A percentile compares a stretch with the other conserved stretches of the same genome.
Evolutionary conservation across 2,113 vertebrate genomes (phyloP).

Genomic region (Brachyistius frenatus): DNA sequence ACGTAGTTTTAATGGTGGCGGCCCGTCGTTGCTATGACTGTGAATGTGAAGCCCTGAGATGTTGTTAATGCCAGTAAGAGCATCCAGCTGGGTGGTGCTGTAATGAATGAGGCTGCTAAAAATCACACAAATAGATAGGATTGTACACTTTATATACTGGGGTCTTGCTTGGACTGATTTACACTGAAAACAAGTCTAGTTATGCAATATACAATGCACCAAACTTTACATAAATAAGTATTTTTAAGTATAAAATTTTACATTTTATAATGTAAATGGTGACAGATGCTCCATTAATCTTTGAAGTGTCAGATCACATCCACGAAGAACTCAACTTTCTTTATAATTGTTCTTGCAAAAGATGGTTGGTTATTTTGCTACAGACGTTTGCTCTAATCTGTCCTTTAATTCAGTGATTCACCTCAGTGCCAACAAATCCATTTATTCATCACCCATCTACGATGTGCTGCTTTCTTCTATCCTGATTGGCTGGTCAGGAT

Average conservation of each 20-base stretch:
- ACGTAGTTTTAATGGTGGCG: slow-evolving; percentile 28
- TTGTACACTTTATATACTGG: neutral
- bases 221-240: neutral
- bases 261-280: neutral
- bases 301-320: slow-evolving; percentile 1
- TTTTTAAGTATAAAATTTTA: neutral
- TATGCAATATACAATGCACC: neutral
- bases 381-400: neutral
- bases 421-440: neutral
- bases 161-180: slow-evolving; percentile 1
- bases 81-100: slow-evolving; percentile 29
- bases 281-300: neutral
- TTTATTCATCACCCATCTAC: neutral
- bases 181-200: neutral
- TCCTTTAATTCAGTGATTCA: slow-evolving; percentile 46
- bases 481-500: slow-evolving; percentile 85
- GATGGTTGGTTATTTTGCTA: neutral
- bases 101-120: slow-evolving; percentile 18
- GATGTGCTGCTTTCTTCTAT: slow-evolving; percentile 63
- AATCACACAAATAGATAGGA: neutral
- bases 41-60: slow-evolving; percentile 78
- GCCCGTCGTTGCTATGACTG: slow-evolving; percentile 34
- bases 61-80: slow-evolving; percentile 59
- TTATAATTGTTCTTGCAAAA: too few relatives aligned
- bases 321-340: neutral